Base-by-base conservation (phyloP, 2,797 vertebrate species). In the Picus viridis region DNA sequence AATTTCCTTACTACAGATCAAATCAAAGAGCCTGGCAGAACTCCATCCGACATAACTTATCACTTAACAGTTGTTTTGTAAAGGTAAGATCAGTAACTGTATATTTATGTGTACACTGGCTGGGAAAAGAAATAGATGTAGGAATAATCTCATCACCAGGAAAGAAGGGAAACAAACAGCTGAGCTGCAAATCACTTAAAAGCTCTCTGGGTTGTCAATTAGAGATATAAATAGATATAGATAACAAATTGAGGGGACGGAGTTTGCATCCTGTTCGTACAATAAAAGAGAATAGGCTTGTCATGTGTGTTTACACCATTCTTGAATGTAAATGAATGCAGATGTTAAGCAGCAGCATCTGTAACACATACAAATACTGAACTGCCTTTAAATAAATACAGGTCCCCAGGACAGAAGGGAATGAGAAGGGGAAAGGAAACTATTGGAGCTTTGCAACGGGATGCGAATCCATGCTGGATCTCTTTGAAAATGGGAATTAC, bases 21-120 rank as follows among this genome's bases (percentile, higher is more conserved):
- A 99, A 99, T 98, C 99, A 99, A 97, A 98, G 99, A 94, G 99
- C 99, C 89, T 99, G 99, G 99, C 99, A 99, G 97, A 99, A 99
- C 98, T 99, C 99, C 96, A 99, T 99, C 92, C 98, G 99, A 79
- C 99, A 99, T 97, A 99, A 99, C 98, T 98, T 99, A 88, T 99
- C 99, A 1, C 99, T 99, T 94, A 99, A 99, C 98, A 99, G 98
- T 98, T 99, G 99, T 97, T 99, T 99, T 95, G 98, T 99, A 91
- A 99, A 99, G 99, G 99, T 99, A 96, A 97, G 96, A 59, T 78
- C 84, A 56, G 61, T 83, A 67, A 63, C 70, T 73, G 59, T 73
- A 18, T 90, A 78, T 93, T 94, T 88, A 62, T 53, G 78, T 16
- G 72, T 30, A 59, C 51, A 8, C 23, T 17, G 65, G 65, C 36